These are phyloP conservation scores for Stratiolaelaps scimitus DNA, from an alignment of 1,140 invertebrate species.

Conservation along the genomic window DNA sequence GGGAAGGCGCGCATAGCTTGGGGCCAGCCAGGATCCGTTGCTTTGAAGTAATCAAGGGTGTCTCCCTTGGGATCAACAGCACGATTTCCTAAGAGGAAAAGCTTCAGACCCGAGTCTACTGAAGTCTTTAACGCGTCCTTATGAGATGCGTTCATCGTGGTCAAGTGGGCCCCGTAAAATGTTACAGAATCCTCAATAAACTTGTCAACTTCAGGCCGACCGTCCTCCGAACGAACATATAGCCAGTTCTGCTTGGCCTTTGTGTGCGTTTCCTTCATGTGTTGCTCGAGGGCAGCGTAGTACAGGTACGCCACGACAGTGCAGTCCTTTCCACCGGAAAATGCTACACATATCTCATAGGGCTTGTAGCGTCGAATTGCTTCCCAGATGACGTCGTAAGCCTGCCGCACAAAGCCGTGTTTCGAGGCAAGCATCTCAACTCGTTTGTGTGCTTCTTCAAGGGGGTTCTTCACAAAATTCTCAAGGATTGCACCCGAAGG, in stretches of 20 bases:
- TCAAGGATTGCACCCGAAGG: slow-evolving; percentile 41
- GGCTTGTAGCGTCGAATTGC: slow-evolving; percentile 32
- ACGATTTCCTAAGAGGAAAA: slow-evolving; percentile 22
- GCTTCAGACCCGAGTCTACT: neutral
- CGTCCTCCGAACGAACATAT: slow-evolving; percentile 3
- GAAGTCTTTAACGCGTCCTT: slow-evolving; percentile 1
- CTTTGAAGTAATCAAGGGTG: slow-evolving; percentile 31
- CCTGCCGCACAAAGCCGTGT: slow-evolving; percentile 33
- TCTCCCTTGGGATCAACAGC: slow-evolving; percentile 17
- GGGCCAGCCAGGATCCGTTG: slow-evolving; percentile 73
- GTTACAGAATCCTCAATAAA: slow-evolving; percentile 3
- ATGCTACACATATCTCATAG: slow-evolving; percentile 69
- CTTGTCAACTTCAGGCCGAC: slow-evolving; percentile 15
- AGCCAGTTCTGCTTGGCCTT: slow-evolving; percentile 36
- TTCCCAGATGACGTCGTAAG: slow-evolving; percentile 38
- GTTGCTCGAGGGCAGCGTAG: slow-evolving; percentile 48
- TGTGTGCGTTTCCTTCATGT: slow-evolving; percentile 42
- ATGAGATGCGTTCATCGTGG: neutral
- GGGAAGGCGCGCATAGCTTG: slow-evolving; percentile 71
- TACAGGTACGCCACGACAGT: slow-evolving; percentile 71
- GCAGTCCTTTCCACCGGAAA: slow-evolving; percentile 97
- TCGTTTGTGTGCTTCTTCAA: slow-evolving; percentile 38
- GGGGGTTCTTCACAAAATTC: slow-evolving; percentile 40
- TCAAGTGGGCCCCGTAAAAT: neutral
- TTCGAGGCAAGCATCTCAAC: slow-evolving; percentile 30